Base-by-base conservation (phyloP, 2,888 invertebrate species). In the Nomada fabriciana region DNA sequence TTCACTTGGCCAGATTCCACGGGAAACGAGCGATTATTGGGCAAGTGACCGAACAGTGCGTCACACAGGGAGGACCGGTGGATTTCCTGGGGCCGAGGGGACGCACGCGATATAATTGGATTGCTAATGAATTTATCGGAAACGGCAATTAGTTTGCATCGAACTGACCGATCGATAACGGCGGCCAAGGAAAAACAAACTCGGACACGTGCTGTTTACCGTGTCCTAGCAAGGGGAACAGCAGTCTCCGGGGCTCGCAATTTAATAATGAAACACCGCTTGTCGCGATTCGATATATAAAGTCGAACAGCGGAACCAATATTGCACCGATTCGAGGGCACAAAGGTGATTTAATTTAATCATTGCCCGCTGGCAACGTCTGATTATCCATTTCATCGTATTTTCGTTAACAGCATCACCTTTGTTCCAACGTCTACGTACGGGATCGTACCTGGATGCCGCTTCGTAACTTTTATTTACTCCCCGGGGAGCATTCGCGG, bases 11-110 rank as follows among this genome's bases (percentile, higher is more conserved):
- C 77, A 86, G 80, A 77, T 84, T 84, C 73, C 59, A 53, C 77
- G 59, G 88, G 88, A 86, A 87, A 88, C 82, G 84, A 84, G 79
- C 53, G 87, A 87, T 87, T 88, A 87, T 87, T 63, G 82, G 79
- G 74, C 77, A 69, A 82, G 80, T 80, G 84, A 76, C 80, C 79
- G 70, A 79, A 76, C 72, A 78, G 25, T 69, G 63, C 36, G 71
- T 78, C 68, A 43, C 57, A 42, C 52, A 52, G 55, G 57, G 29
- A 60, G 23, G 67, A 53, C 59, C 70, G 63, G 76, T 76, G 74
- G 78, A 77, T 71, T 74, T 76, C 52, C 72, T 60, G 47, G 25
- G 42, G 63, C n/a, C 68, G 25, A 64, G 53, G 68, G 72, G 72
- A 25, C 67, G 75, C 74, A 53, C 53, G 50, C 61, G 79, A 76